A percentile compares a stretch with the other conserved stretches of the same genome.
Evolutionary conservation across 2,888 invertebrate species (phyloP).

Genomic region (Deilephila elpenor): DNA sequence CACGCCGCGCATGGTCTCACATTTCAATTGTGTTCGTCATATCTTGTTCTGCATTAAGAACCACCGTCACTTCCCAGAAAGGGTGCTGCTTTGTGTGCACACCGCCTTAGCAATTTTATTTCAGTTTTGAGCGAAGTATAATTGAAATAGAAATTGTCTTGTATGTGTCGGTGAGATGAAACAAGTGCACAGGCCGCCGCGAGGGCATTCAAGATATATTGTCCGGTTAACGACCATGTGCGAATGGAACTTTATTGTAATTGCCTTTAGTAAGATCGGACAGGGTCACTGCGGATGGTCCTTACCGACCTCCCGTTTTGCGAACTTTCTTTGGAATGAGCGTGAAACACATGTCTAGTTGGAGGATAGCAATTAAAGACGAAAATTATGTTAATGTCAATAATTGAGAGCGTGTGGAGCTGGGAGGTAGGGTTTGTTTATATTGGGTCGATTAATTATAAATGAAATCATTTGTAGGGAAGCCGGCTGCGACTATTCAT

Average conservation of each 20-base stretch:
- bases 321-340: slow-evolving; percentile 59
- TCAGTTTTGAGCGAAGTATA: slow-evolving; percentile 30
- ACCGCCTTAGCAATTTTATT: not conserved
- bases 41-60: not conserved
- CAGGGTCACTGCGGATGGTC: slow-evolving; percentile 80
- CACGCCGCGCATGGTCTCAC: slow-evolving; percentile 39
- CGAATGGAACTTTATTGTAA: slow-evolving; percentile 84
- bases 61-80: not conserved
- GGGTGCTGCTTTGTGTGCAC: not conserved
- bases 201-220: slow-evolving; percentile 78
- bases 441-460: slow-evolving; percentile 39
- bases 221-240: slow-evolving; percentile 83
- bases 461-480: slow-evolving; percentile 37
- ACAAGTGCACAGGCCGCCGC: slow-evolving; percentile 67
- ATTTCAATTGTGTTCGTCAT: not conserved
- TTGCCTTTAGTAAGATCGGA: slow-evolving; percentile 84
- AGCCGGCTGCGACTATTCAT: slow-evolving; percentile 77
- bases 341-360: slow-evolving; percentile 15
- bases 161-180: slow-evolving; percentile 57
- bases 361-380: slow-evolving; percentile 29
- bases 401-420: slow-evolving; percentile 42
- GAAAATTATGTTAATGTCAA: not conserved
- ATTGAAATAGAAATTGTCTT: slow-evolving; percentile 33
- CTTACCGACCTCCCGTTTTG: slow-evolving; percentile 74
- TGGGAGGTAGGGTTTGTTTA: slow-evolving; percentile 47